Evolutionary conservation across 2,888 invertebrate genomes (phyloP), one percentile per base, ranked within the genome.

Genomic region (Drosophila limbata): DNA sequence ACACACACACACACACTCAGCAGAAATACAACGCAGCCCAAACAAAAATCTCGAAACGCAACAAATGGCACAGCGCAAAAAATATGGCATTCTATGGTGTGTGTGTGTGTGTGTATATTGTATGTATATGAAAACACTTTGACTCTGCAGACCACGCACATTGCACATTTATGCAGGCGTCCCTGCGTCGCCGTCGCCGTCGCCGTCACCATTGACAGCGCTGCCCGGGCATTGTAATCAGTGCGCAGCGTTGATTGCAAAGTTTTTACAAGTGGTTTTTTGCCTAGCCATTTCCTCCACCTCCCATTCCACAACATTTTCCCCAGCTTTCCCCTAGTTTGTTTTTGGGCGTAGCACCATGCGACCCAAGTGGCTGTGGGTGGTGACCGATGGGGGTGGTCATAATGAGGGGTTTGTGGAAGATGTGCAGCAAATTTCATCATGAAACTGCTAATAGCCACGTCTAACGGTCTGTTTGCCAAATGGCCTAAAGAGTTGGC

Each of bases 171-270:
- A 51, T 61, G 81, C 71, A 67, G 75, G 21, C 25, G 9, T 52
- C 42, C 13, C 35, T 19, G 31, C 62, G 48, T 55, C 84, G 51
- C 37, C 60, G 57, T 75, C 62, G 62, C 37, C 45, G 56, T 64
- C 39, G 11, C 50, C 53, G 60, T 21, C 21, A 3, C 25, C 25
- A 25, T 51, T 19, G 10, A 62, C 59, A 52, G 62, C 52, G 64
- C 73, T 61, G 72, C 63, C 21, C 10, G 53, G 64, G 72, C 87
- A 88, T 83, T 83, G 83, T 83, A 84, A 88, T 84, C 83, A 84
- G 88, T 71, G 79, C 73, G 71, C 69, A 69, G 88, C 83, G 88
- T 84, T 84, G 83, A 84, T 84, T 84, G 83, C 83, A 84, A 84
- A 85, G 72, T 88, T 84, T 83, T 88, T 88, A 82, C 77, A 84